Percentiles rank a stretch among this genome's conserved stretches.
These are phyloP conservation scores for Laticauda colubrina DNA, from an alignment of 2,113 vertebrate genomes.

Conservation along the genomic window DNA sequence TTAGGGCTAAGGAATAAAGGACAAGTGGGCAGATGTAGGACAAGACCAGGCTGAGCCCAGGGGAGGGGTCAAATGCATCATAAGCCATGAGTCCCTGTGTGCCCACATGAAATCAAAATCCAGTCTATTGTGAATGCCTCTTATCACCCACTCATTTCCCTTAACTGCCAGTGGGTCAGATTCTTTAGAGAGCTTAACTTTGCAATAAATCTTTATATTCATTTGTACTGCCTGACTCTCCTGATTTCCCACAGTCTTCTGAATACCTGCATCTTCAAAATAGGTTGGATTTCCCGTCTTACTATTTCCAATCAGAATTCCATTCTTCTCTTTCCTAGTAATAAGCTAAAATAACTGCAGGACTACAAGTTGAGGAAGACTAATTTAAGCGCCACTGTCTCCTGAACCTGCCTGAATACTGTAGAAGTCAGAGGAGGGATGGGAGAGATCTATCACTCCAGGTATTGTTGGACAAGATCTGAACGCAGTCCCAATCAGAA, in stretches of 20 bases:
- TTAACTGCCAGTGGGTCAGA: neutral
- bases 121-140: neutral
- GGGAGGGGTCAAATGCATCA: neutral
- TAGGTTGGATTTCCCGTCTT: neutral
- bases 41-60: neutral
- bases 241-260: neutral
- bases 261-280: neutral
- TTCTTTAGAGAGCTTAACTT: neutral
- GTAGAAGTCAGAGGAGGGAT: neutral
- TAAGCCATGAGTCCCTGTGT: neutral
- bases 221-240: neutral
- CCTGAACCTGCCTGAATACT: neutral
- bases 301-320: neutral
- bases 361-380: neutral
- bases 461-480: neutral
- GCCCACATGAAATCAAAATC: neutral
- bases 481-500: neutral
- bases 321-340: neutral
- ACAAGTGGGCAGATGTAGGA: neutral
- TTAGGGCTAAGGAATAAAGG: too few species aligned
- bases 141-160: neutral
- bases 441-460: neutral
- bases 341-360: neutral
- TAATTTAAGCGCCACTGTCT: neutral
- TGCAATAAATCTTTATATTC: neutral